Evolutionary conservation across 2,113 vertebrate species (phyloP).

Genomic region (Melanocharis versteri): DNA sequence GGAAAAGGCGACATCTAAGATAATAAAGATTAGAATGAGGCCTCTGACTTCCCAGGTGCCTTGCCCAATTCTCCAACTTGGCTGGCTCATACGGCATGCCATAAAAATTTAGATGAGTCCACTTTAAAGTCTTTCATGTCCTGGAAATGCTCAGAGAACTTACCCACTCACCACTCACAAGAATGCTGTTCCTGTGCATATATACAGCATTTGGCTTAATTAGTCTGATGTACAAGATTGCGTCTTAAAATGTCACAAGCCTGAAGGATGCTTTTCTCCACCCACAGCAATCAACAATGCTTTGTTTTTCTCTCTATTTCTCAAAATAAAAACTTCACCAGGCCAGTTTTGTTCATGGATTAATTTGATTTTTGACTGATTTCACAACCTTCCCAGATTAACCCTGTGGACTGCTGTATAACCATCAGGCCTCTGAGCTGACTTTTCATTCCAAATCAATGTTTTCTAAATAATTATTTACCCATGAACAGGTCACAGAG

Average conservation of each 20-base stretch:
- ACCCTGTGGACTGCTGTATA: neutral
- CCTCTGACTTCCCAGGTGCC: neutral
- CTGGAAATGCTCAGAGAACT: neutral
- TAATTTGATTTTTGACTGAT: neutral
- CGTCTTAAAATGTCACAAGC: neutral
- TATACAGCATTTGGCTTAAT: neutral
- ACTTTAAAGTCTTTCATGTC: neutral
- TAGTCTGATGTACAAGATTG: neutral
- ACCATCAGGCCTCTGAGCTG: neutral
- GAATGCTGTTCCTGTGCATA: neutral
- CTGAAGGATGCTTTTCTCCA: neutral
- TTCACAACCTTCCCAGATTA: neutral
- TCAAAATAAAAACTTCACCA: neutral
- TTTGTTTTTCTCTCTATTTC: neutral
- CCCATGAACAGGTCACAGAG: neutral
- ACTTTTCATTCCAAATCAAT: conserved; percentile 31
- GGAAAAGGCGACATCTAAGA: neutral
- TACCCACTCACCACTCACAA: neutral
- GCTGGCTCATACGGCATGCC: neutral
- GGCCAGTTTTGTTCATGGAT: neutral
- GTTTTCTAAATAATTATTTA: conserved; percentile 48
- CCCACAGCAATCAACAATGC: neutral
- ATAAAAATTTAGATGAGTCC: neutral
- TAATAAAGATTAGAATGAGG: neutral
- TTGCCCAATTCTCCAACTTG: neutral